Conservation (phyloP, 2,888 invertebrate species). For the Aquatica leii region DNA sequence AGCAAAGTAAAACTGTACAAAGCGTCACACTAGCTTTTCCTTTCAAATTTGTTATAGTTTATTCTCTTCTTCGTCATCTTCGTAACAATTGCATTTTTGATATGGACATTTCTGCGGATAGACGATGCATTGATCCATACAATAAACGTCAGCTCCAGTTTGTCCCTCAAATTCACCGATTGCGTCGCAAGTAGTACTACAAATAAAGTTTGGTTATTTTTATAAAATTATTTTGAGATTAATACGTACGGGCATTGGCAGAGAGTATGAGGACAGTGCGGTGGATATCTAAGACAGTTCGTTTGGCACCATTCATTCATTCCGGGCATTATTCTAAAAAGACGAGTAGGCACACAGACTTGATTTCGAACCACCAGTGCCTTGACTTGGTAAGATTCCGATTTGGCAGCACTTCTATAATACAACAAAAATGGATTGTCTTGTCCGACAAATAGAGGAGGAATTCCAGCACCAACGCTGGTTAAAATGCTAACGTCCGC, state of each 20-base stretch:
- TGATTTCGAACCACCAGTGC: constrained; percentile 84
- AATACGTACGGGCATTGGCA: constrained; percentile 87
- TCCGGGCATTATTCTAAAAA: constrained; percentile 74
- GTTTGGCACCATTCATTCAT: constrained; percentile 85
- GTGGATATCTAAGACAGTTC: constrained; percentile 87
- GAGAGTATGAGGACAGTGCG: constrained; percentile 79
- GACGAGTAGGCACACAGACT: constrained; percentile 75
- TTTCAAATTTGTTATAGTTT: constrained; percentile 1
- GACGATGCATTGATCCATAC: constrained; percentile 86
- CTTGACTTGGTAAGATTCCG: constrained; percentile 70
- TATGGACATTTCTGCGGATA: constrained; percentile 65
- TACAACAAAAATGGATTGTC: constrained; percentile 80
- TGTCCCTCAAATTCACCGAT: constrained; percentile 77
- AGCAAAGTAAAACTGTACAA: constrained; percentile 26
- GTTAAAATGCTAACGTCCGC: constrained; percentile 86
- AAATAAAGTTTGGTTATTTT: too few relatives aligned
- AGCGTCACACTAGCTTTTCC: constrained; percentile 15
- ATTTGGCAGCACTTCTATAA: constrained; percentile 73
- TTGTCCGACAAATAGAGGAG: constrained; percentile 73
- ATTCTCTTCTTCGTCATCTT: constrained; percentile 10
- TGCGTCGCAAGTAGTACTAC: constrained; percentile 82
- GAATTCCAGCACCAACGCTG: constrained; percentile 77
- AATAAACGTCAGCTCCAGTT: constrained; percentile 82
- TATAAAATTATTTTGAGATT: too few relatives aligned
- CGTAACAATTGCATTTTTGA: constrained; percentile 31